Percentiles rank a stretch among this genome's conserved stretches.
Conservation (phyloP, 2,797 vertebrate species). For the Sebastes iracundus region DNA sequence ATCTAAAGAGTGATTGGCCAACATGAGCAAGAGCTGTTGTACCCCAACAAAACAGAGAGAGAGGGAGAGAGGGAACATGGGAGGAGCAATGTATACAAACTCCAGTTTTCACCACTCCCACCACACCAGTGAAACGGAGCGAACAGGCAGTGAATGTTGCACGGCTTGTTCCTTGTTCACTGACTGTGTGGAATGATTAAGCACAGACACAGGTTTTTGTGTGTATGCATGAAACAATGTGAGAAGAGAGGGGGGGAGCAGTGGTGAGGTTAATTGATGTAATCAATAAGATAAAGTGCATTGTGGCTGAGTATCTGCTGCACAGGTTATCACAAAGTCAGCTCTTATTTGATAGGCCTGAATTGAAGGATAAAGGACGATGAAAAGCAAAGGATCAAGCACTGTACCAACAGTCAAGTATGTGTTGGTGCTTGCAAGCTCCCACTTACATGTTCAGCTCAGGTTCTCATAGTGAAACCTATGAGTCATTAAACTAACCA, state of each 20-base stretch:
- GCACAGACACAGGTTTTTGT: background rate
- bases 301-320: slow-evolving; percentile 11
- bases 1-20: slow-evolving; percentile 57
- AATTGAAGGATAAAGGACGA: background rate
- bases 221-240: slow-evolving; percentile 13
- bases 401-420: background rate
- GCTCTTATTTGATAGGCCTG: slow-evolving; percentile 31
- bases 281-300: slow-evolving; percentile 60
- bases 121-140: background rate
- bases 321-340: slow-evolving; percentile 32
- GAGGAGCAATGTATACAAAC: slow-evolving; percentile 50
- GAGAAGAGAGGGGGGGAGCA: background rate
- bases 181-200: slow-evolving; percentile 2
- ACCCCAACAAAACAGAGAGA: slow-evolving; percentile 37
- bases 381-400: background rate
- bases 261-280: slow-evolving; percentile 19
- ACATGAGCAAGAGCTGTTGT: slow-evolving; percentile 50
- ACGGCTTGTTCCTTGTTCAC: background rate
- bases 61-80: slow-evolving; percentile 25
- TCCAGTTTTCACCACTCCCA: slow-evolving; percentile 50
- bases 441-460: background rate
- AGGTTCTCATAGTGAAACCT: background rate
- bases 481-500: slow-evolving; percentile 6
- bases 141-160: background rate
- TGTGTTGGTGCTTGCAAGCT: slow-evolving; percentile 34